Evolutionary conservation across 2,113 vertebrate species (phyloP).

Genomic region (Nycticebus coucang): DNA sequence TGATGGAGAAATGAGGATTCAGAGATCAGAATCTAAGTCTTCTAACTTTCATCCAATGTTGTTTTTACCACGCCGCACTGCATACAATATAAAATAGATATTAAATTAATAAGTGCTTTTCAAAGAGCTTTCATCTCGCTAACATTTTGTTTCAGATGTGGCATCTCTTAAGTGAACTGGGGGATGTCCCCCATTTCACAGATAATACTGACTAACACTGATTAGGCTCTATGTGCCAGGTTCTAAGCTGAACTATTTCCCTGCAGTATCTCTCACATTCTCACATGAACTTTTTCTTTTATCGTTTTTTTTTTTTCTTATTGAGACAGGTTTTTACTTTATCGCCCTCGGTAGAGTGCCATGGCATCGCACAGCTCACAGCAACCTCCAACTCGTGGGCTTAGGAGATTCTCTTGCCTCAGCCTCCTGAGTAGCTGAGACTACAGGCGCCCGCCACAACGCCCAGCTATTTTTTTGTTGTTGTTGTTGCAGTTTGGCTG

Average conservation of each 20-base stretch:
- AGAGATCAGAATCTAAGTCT: neutral
- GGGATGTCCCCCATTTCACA: neutral
- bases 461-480: too few species aligned
- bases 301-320: too few species aligned
- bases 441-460: too few species aligned
- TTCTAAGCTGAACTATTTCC: neutral
- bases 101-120: neutral
- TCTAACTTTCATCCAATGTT: neutral
- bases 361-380: too few species aligned
- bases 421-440: too few species aligned
- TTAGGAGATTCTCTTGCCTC: too few species aligned
- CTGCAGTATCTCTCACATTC: neutral
- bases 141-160: neutral
- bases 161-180: neutral
- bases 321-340: too few species aligned
- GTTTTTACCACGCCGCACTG: neutral
- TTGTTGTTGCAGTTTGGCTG: too few species aligned
- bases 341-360: too few species aligned
- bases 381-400: too few species aligned
- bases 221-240: neutral
- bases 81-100: neutral
- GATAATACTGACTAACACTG: neutral
- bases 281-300: neutral
- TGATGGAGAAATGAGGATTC: neutral
- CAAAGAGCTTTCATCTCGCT: neutral